phyloP scores from a whole-genome alignment of 2,797 vertebrate species.

The Valencia hispanica region DNA sequence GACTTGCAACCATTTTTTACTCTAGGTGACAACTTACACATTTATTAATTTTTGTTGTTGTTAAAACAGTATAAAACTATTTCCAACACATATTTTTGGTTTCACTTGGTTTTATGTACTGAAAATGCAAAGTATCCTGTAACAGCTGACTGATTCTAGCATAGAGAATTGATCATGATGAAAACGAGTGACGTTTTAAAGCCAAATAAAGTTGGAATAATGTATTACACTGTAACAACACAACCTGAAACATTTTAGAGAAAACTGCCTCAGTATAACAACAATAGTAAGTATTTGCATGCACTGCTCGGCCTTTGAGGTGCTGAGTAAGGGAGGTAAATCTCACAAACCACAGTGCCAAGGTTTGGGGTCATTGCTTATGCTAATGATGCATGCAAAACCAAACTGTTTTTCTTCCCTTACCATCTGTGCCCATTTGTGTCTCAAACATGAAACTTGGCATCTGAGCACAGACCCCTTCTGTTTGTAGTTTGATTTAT shows the following conservation, averaged over 20 bases:
- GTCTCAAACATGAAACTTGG: constrained; percentile 38
- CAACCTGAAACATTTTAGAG: constrained; percentile 7
- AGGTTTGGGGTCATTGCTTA: constrained; percentile 59
- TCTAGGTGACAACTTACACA: not conserved
- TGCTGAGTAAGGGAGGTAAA: constrained; percentile 49
- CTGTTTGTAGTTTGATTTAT: constrained; percentile 55
- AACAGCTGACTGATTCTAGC: not conserved
- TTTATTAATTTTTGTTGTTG: not conserved
- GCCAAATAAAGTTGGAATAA: not conserved
- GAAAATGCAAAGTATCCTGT: not conserved
- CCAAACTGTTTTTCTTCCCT: constrained; percentile 62
- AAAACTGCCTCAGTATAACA: not conserved
- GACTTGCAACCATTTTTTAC: constrained; percentile 33
- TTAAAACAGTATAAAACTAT: not conserved
- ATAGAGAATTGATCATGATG: not conserved
- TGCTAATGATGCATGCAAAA: constrained; percentile 69
- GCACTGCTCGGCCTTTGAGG: constrained; percentile 24
- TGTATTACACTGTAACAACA: not conserved
- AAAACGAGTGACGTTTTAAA: not conserved
- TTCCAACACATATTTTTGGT: not conserved
- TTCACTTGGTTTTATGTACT: not conserved
- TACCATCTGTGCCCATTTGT: constrained; percentile 62
- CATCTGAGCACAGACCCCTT: constrained; percentile 22
- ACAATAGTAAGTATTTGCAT: constrained; percentile 14
- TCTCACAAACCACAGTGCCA: constrained; percentile 49